A percentile compares a stretch with the other conserved stretches of the same genome.
These are phyloP conservation scores for Phocides pigmalion DNA, from an alignment of 1,140 invertebrate genomes.

Conservation along the genomic window DNA sequence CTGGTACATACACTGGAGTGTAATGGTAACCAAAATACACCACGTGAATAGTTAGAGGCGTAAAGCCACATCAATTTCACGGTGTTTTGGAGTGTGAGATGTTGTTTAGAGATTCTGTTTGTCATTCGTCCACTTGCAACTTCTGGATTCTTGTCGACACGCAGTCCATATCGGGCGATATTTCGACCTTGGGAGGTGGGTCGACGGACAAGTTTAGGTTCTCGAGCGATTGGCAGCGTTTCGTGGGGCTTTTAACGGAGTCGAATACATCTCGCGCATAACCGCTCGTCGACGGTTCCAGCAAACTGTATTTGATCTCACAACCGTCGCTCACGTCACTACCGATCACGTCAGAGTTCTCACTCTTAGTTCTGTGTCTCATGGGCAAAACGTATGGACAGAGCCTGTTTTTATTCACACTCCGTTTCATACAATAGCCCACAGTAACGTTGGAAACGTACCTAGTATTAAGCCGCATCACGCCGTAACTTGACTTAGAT, in stretches of 20 bases:
- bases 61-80: constrained; percentile 11
- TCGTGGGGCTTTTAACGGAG: constrained; percentile 53
- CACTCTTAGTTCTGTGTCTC: constrained; percentile 84
- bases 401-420: constrained; percentile 76
- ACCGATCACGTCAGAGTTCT: constrained; percentile 83
- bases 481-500: constrained; percentile 74
- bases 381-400: constrained; percentile 80
- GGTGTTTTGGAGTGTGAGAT: constrained; percentile 40
- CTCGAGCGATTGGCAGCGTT: constrained; percentile 76
- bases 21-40: background rate
- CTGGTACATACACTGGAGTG: constrained; percentile 6
- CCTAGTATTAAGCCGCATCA: constrained; percentile 83
- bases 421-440: constrained; percentile 83
- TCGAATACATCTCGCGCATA: constrained; percentile 49
- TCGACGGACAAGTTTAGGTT: constrained; percentile 71
- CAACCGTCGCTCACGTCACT: constrained; percentile 64
- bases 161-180: constrained; percentile 76
- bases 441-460: constrained; percentile 85
- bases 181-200: constrained; percentile 51
- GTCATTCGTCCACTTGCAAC: constrained; percentile 79
- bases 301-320: constrained; percentile 66
- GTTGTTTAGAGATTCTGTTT: constrained; percentile 38
- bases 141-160: constrained; percentile 76
- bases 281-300: constrained; percentile 74
- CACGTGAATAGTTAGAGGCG: background rate